phyloP scores from a whole-genome alignment of 2,797 vertebrate species.

The Sebastes ruberrimus region DNA sequence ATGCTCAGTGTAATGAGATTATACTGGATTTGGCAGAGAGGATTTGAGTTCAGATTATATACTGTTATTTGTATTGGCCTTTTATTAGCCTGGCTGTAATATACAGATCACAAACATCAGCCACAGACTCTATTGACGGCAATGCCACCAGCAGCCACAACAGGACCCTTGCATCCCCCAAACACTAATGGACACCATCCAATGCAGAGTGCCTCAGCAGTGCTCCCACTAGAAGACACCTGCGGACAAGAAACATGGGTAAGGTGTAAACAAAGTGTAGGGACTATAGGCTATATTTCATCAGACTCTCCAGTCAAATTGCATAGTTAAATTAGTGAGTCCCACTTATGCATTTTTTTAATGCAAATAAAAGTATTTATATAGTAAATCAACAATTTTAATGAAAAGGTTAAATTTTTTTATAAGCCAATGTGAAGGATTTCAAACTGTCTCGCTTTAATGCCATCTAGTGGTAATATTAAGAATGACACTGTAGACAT shows the following conservation, averaged over 20 bases:
- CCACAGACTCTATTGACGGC: not conserved
- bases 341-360: not conserved
- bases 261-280: not conserved
- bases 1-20: slow-evolving; percentile 5
- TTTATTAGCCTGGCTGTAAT: not conserved
- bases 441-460: not conserved
- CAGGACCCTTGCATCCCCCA: not conserved
- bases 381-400: not conserved
- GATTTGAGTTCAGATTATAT: slow-evolving; percentile 1
- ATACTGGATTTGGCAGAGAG: not conserved
- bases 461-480: slow-evolving; percentile 39
- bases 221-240: not conserved
- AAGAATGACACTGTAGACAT: not conserved
- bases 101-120: not conserved
- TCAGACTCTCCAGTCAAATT: not conserved
- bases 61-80: not conserved
- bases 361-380: not conserved
- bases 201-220: not conserved
- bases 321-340: not conserved
- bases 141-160: not conserved
- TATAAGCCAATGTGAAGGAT: not conserved
- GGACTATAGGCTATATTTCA: not conserved
- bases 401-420: not conserved
- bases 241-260: not conserved
- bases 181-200: not conserved